Evolutionary conservation across 1,140 invertebrate species (phyloP).

Genomic region (Matsumurasca onukii): DNA sequence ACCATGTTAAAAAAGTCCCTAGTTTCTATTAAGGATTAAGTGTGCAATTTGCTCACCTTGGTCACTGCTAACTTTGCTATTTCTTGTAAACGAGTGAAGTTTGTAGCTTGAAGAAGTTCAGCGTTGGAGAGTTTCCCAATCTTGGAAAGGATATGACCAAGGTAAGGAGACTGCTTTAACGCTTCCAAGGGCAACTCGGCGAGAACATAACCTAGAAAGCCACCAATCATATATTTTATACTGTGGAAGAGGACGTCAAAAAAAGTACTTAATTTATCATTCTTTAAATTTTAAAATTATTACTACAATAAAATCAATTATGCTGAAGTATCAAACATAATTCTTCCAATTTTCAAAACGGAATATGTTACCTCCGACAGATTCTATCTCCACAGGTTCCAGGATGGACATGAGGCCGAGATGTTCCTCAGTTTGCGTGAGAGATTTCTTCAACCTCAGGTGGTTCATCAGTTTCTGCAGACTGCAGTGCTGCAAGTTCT

Average conservation of each 20-base stretch:
- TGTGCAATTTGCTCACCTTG: not conserved
- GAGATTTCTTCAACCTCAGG: conserved; percentile 1
- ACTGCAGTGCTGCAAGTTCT: conserved; percentile 13
- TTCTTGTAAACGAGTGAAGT: not conserved
- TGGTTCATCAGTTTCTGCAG: conserved; percentile 12
- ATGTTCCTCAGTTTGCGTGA: not conserved
- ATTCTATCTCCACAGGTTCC: conserved; percentile 13
- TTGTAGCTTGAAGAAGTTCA: not conserved
- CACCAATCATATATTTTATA: conserved; percentile 1
- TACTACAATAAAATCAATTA: too few relatives aligned
- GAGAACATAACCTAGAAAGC: conserved; percentile 6
- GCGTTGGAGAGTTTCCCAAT: conserved; percentile 3
- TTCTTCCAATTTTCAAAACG: too few relatives aligned
- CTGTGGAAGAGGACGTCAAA: too few relatives aligned
- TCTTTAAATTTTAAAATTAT: too few relatives aligned
- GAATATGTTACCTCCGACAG: conserved; percentile 1
- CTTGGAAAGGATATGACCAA: not conserved
- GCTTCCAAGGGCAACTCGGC: not conserved
- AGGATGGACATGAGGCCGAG: not conserved
- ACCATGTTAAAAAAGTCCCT: too few relatives aligned
- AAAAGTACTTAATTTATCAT: too few relatives aligned
- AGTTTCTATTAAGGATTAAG: too few relatives aligned
- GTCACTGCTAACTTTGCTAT: not conserved
- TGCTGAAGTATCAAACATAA: too few relatives aligned
- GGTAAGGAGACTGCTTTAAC: not conserved